Base-by-base conservation (phyloP, 2,113 vertebrate genomes). In the Melanotaenia duboulayi region DNA sequence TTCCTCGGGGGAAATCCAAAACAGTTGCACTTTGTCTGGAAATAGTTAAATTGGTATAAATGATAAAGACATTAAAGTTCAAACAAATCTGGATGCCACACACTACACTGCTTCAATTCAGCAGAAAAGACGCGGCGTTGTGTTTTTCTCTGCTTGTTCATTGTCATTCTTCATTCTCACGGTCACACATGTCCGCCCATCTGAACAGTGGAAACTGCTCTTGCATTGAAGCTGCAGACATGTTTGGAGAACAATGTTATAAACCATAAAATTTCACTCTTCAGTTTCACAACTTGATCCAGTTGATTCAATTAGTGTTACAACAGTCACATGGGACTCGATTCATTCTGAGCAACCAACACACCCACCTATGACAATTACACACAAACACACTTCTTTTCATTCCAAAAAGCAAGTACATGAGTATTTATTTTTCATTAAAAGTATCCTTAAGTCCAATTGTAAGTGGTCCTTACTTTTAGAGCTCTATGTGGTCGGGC, bases 1-100 rank as follows among this genome's bases (percentile, higher is more conserved):
- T 65, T 81, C 75, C 71, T 75, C 7, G 46, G 25, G 22, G 49
- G 37, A 32, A 49, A 54, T 55, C 39, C 59, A 19, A 22, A 37
- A 82, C 71, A 81, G 82, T 58, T 19, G 55, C 5, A 48, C 68
- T 76, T 80, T 78, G 51, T 81, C 63, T 35, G 20, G 13, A 63
- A 80, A 81, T 83, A 76, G 83, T 22, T 82, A 72, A 87, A 88
- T 86, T 81, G 78, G 71, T 58, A 40, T 40, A 55, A 78, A 85
- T 80, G 80, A 72, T 73, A 67, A 74, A 56, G 59, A 19, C 4
- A 35, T 67, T 70, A 65, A 61, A 71, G 61, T 85, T 86, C 54
- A 87, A 83, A 80, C 65, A 39, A 10, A 10, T 49, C 52, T 60
- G 76, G 42, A 79, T 64, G 68, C 76, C 72, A 57, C 84, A 69